phyloP scores from a whole-genome alignment of 2,113 vertebrate species.

The Phalacrocorax pelagicus region DNA sequence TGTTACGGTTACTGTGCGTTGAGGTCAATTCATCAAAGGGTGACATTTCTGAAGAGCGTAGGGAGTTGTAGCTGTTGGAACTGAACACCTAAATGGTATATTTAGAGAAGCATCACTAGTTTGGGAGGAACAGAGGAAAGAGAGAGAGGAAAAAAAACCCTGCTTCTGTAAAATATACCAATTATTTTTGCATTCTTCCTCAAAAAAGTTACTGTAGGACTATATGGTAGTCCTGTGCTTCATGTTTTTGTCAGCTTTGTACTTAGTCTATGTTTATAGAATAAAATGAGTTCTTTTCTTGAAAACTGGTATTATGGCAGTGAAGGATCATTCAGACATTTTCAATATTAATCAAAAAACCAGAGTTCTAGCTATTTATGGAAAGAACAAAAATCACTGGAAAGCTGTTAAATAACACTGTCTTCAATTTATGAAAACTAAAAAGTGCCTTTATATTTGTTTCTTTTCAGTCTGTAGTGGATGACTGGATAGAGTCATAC shows the following conservation, averaged over 20 bases:
- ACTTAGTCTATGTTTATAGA: neutral
- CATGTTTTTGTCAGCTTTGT: neutral
- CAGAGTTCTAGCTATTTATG: neutral
- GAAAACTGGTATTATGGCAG: neutral
- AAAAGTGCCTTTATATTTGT: neutral
- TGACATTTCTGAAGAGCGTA: neutral
- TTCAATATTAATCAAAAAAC: neutral
- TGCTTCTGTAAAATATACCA: neutral
- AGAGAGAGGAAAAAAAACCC: neutral
- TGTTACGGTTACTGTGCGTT: rapidly evolving
- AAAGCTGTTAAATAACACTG: neutral
- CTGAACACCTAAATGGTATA: neutral
- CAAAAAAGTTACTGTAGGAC: neutral
- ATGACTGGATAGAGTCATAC: conserved; percentile 99
- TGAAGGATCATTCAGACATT: neutral
- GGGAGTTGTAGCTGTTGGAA: neutral
- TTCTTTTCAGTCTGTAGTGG: conserved; percentile 90
- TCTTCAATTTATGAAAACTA: neutral
- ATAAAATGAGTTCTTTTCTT: neutral
- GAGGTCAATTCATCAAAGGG: neutral
- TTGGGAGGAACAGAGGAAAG: no score
- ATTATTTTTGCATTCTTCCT: neutral
- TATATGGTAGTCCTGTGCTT: neutral
- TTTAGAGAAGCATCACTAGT: neutral
- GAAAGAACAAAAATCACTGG: neutral